phyloP scores from a whole-genome alignment of 2,888 invertebrate species.

The Ormyrus labotus region DNA sequence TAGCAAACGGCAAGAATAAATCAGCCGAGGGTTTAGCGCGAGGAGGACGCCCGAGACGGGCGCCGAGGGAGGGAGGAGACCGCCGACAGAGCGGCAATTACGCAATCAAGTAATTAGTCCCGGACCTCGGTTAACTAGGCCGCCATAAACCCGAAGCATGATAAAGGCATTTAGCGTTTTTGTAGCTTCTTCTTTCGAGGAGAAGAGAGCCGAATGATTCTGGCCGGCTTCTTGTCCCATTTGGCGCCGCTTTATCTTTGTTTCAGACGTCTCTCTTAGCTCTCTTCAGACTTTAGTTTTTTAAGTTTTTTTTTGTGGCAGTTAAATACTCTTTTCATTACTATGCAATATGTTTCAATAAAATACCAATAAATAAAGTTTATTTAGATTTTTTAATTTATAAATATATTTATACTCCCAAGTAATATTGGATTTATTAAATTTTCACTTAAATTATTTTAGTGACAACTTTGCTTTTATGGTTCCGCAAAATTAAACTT shows the following conservation, averaged over 20 bases:
- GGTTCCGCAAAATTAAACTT: too few species aligned
- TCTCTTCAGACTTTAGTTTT: not conserved
- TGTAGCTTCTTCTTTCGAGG: constrained; percentile 24
- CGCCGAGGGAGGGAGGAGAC: constrained; percentile 53
- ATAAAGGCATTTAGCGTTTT: constrained; percentile 57
- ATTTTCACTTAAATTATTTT: too few species aligned
- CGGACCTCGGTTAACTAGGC: constrained; percentile 71
- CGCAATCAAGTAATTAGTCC: constrained; percentile 74
- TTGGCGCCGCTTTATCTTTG: constrained; percentile 23
- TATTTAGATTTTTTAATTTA: too few species aligned
- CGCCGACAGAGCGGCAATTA: constrained; percentile 70
- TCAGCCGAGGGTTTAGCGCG: constrained; percentile 65
- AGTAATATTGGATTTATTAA: too few species aligned
- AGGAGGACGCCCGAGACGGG: constrained; percentile 42
- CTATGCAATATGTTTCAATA: too few species aligned
- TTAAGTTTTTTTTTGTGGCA: too few species aligned
- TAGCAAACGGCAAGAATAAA: constrained; percentile 62
- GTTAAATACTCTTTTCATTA: too few species aligned
- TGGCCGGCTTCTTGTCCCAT: constrained; percentile 7
- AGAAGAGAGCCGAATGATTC: constrained; percentile 24
- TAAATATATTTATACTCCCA: too few species aligned
- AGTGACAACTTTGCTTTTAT: too few species aligned
- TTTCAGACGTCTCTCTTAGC: not conserved
- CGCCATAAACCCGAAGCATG: constrained; percentile 61
- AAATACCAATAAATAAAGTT: too few species aligned